A percentile compares a stretch with the other conserved stretches of the same genome.
These are phyloP conservation scores for Recurvirostra avosetta DNA, from an alignment of 2,113 vertebrate genomes.

Conservation along the genomic window DNA sequence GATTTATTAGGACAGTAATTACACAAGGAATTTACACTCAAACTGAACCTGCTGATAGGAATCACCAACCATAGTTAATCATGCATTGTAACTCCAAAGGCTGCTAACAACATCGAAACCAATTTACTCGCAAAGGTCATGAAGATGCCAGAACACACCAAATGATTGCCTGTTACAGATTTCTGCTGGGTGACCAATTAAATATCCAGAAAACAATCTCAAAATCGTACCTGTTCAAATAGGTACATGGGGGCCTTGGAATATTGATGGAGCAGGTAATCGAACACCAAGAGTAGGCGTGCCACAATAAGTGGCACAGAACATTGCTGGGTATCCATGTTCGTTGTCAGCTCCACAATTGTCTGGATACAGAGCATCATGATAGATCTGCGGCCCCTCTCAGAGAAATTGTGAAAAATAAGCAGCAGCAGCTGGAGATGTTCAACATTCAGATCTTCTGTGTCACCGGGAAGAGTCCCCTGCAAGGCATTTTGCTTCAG, in stretches of 20 bases:
- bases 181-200: neutral
- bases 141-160: neutral
- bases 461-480: slow-evolving; percentile 82
- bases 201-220: neutral
- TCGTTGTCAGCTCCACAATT: slow-evolving; percentile 85
- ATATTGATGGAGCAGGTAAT: slow-evolving; percentile 95
- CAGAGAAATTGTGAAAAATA: slow-evolving; percentile 94
- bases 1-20: neutral
- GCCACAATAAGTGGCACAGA: slow-evolving; percentile 88
- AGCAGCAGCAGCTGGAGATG: slow-evolving; percentile 96
- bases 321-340: slow-evolving; percentile 82
- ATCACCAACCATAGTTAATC: neutral
- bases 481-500: slow-evolving; percentile 91
- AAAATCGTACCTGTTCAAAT: slow-evolving; percentile 87
- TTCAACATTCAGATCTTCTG: slow-evolving; percentile 93
- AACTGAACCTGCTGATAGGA: neutral
- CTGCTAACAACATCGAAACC: neutral
- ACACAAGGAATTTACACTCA: neutral
- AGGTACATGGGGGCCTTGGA: slow-evolving; percentile 90
- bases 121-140: accelerated
- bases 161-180: neutral
- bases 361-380: slow-evolving; percentile 86
- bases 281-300: slow-evolving; percentile 89
- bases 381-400: slow-evolving; percentile 82
- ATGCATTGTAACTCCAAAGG: neutral